These are phyloP conservation scores for Dendrolimus pini DNA, from an alignment of 2,888 invertebrate genomes.

Conservation along the genomic window DNA sequence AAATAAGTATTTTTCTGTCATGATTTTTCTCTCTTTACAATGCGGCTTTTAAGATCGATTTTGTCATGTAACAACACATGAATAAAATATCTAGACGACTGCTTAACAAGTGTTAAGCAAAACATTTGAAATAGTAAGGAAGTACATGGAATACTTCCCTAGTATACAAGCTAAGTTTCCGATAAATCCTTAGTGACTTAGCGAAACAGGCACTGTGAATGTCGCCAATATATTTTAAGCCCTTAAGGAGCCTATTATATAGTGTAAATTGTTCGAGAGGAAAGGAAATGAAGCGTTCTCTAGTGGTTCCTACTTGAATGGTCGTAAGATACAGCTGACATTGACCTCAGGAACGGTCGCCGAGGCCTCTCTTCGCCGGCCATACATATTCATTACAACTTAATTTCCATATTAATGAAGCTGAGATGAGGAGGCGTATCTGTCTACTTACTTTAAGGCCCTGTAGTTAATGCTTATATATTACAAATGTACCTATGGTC, in stretches of 20 bases:
- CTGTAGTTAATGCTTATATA: background rate
- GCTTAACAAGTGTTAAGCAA: too few species aligned
- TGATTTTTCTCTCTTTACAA: too few species aligned
- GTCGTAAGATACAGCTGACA: conserved; percentile 49
- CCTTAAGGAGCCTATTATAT: conserved; percentile 25
- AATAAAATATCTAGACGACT: too few species aligned
- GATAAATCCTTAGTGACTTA: too few species aligned
- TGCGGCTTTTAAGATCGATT: too few species aligned
- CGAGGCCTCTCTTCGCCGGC: conserved; percentile 48
- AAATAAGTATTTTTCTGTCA: too few species aligned
- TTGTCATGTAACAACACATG: too few species aligned
- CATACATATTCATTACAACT: conserved; percentile 55
- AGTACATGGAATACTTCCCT: too few species aligned
- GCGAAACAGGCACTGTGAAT: conserved; percentile 42
- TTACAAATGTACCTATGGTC: too few species aligned
- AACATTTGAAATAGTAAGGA: too few species aligned
- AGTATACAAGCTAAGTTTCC: too few species aligned
- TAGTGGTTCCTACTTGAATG: conserved; percentile 31
- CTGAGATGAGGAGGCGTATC: conserved; percentile 26
- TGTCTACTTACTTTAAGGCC: background rate
- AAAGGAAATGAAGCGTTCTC: conserved; percentile 29
- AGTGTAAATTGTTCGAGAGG: conserved; percentile 24
- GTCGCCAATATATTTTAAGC: conserved; percentile 30
- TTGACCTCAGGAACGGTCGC: conserved; percentile 59
- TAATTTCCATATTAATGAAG: conserved; percentile 57